Evolutionary conservation across 2,888 invertebrate genomes (phyloP).

Genomic region (Synanthedon tipuliformis): DNA sequence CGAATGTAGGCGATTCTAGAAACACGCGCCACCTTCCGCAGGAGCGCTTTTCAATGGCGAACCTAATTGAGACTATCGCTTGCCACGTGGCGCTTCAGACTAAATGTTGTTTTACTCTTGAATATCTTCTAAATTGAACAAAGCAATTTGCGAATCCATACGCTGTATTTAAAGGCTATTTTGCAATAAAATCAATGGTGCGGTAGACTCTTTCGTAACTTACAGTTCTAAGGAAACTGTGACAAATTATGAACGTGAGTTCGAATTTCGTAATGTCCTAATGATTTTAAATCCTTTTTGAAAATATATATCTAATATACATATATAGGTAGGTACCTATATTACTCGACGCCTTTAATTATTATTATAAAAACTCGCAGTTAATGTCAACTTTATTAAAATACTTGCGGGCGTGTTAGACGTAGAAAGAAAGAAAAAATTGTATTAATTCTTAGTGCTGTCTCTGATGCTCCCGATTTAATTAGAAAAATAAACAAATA

Average conservation of each 20-base stretch:
- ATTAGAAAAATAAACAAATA: no score
- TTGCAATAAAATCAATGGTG: neutral
- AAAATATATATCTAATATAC: no score
- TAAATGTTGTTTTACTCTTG: neutral
- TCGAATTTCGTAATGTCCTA: conserved; percentile 38
- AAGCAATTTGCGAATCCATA: neutral
- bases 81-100: conserved; percentile 38
- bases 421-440: no score
- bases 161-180: neutral
- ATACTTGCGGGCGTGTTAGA: no score
- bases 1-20: conserved; percentile 15
- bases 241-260: conserved; percentile 45
- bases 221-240: conserved; percentile 28
- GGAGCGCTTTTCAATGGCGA: conserved; percentile 32
- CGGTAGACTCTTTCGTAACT: conserved; percentile 4
- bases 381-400: no score
- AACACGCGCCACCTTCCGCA: conserved; percentile 24
- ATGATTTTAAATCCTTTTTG: conserved; percentile 4
- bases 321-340: no score
- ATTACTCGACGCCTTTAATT: no score
- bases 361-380: no score
- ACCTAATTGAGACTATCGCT: conserved; percentile 51
- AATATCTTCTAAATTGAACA: conserved; percentile 1
- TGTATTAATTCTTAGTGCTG: no score
- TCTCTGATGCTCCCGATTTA: no score